Evolutionary conservation across 2,888 invertebrate genomes (phyloP).

Genomic region (Cynaeus angustus): DNA sequence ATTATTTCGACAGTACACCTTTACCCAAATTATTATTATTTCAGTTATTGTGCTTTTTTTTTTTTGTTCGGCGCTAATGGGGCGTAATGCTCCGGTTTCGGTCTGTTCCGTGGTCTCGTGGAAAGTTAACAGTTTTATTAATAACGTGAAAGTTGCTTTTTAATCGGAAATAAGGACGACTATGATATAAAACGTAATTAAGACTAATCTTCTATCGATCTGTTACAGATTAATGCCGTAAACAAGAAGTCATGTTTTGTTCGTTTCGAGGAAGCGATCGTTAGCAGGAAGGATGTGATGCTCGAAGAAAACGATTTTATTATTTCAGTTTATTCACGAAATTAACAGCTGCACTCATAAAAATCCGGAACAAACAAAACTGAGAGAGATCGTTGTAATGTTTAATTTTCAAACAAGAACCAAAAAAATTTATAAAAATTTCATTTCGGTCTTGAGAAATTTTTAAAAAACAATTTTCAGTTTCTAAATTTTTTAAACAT

Average conservation of each 20-base stretch:
- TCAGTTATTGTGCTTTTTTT: too few relatives aligned
- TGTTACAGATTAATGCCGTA: conserved; percentile 35
- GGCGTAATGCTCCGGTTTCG: conserved; percentile 32
- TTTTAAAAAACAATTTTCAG: too few relatives aligned
- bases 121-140: conserved; percentile 40
- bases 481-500: too few relatives aligned
- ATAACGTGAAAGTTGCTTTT: conserved; percentile 46
- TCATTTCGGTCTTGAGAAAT: too few relatives aligned
- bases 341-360: background rate
- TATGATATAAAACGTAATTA: conserved; percentile 41
- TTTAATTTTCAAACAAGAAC: too few relatives aligned
- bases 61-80: conserved; percentile 11
- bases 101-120: conserved; percentile 31
- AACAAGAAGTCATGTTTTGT: conserved; percentile 22
- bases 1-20: too few relatives aligned
- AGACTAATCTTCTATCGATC: conserved; percentile 36
- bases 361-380: conserved; percentile 2
- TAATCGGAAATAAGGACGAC: conserved; percentile 43
- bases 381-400: background rate
- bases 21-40: too few relatives aligned
- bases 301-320: background rate
- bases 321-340: background rate
- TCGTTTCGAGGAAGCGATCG: conserved; percentile 16
- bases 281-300: conserved; percentile 29
- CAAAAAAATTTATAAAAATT: too few relatives aligned